phyloP scores from a whole-genome alignment of 2,797 vertebrate genomes.

The Centroberyx gerrardi region DNA sequence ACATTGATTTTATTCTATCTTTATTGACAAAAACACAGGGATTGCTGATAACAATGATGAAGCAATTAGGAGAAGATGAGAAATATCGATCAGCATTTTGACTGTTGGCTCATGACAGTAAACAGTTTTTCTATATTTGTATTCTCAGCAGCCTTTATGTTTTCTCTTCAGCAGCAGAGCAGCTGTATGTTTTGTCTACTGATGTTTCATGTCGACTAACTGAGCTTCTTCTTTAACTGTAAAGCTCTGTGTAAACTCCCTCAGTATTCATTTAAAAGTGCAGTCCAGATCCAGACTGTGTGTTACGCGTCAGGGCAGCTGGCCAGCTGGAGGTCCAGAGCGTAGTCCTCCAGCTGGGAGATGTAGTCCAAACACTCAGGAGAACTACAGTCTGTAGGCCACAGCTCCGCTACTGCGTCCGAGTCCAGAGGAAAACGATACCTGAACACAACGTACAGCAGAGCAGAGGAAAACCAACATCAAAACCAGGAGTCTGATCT shows the following conservation, averaged over 20 bases:
- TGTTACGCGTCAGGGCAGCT: slow-evolving; percentile 45
- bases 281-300: no score
- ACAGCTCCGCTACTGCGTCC: slow-evolving; percentile 88
- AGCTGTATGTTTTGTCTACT: no score
- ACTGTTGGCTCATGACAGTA: no score
- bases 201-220: no score
- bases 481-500: no score
- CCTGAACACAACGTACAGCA: slow-evolving; percentile 84
- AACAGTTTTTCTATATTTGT: background rate
- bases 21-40: slow-evolving; percentile 11
- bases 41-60: background rate
- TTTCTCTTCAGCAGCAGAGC: no score
- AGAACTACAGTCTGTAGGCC: slow-evolving; percentile 85
- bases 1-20: background rate
- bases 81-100: background rate
- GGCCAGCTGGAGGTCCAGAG: slow-evolving; percentile 43
- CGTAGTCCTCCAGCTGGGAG: slow-evolving; percentile 76
- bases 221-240: no score
- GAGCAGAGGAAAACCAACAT: background rate
- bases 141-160: no score
- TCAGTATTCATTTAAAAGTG: no score
- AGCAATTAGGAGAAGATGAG: background rate
- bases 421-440: slow-evolving; percentile 93
- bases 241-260: no score
- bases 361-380: slow-evolving; percentile 77